These are phyloP conservation scores for Elgaria multicarinata DNA, from an alignment of 2,113 vertebrate genomes.

Conservation along the genomic window DNA sequence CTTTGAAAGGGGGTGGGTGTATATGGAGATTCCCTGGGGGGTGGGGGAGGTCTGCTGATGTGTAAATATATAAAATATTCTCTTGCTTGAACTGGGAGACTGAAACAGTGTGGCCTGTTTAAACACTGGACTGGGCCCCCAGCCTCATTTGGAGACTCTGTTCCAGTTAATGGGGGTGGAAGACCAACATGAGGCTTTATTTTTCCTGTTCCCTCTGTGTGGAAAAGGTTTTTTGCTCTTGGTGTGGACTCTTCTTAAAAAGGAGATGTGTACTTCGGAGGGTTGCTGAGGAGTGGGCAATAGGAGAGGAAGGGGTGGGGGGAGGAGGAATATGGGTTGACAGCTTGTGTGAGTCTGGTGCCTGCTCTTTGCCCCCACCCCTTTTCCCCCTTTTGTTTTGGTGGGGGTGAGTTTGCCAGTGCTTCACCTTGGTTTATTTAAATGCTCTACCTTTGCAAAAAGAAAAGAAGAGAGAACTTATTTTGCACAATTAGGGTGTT, in stretches of 20 bases:
- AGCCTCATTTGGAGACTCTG: conserved; percentile 33
- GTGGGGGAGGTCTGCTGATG: background rate
- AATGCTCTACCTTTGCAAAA: conserved; percentile 55
- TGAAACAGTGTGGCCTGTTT: conserved; percentile 47
- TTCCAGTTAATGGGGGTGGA: background rate
- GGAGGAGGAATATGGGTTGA: background rate
- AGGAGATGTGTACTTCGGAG: background rate
- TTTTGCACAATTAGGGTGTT: conserved; percentile 77
- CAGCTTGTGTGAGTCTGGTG: background rate
- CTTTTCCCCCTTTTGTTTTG: conserved; percentile 28
- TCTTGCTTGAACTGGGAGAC: conserved; percentile 60
- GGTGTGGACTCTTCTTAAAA: background rate
- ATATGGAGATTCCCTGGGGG: background rate
- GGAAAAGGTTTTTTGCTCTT: background rate
- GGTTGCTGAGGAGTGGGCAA: background rate
- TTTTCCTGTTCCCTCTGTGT: background rate
- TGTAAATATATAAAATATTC: conserved; percentile 65
- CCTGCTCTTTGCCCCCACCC: background rate
- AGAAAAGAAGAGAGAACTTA: conserved; percentile 59
- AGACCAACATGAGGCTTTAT: too few relatives aligned
- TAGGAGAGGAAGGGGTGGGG: background rate
- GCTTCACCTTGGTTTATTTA: conserved; percentile 74
- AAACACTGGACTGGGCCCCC: conserved; percentile 39
- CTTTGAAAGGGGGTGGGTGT: conserved; percentile 20
- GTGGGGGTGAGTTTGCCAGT: conserved; percentile 25